Percentiles rank a stretch among this genome's conserved stretches.
Evolutionary conservation across 2,888 invertebrate species (phyloP).

Genomic region (Imbricaverruca yamaguchii): DNA sequence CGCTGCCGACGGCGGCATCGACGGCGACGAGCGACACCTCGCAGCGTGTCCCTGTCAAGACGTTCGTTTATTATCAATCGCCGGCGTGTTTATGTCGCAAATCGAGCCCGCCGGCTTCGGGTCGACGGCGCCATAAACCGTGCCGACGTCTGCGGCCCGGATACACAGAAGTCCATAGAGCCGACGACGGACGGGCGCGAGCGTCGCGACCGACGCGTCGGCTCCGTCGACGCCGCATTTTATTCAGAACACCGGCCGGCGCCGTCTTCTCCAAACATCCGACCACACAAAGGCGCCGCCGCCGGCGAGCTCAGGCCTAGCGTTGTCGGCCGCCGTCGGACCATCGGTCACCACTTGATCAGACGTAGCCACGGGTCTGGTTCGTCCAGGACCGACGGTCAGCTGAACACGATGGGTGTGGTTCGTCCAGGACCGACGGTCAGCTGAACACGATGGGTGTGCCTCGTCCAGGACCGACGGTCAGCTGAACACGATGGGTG

Average conservation of each 20-base stretch:
- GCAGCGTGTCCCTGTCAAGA: conserved; percentile 5
- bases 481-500: too few species aligned
- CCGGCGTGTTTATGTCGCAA: conserved; percentile 13
- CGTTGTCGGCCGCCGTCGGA: not conserved
- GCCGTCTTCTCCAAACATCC: conserved; percentile 7
- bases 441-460: too few species aligned
- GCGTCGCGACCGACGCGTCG: conserved; percentile 2
- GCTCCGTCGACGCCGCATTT: conserved; percentile 18
- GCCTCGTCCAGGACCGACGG: too few species aligned
- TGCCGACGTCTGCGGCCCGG: not conserved
- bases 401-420: not conserved
- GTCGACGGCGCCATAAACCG: conserved; percentile 4
- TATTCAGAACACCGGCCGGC: not conserved
- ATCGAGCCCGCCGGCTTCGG: conserved; percentile 11
- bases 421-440: too few species aligned
- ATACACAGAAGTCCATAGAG: conserved; percentile 1
- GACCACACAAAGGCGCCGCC: conserved; percentile 7
- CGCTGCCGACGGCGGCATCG: not conserved
- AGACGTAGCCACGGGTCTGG: not conserved
- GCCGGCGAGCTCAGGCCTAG: not conserved
- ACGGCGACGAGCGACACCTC: not conserved
- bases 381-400: not conserved
- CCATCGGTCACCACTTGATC: not conserved
- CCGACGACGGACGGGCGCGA: conserved; percentile 5
- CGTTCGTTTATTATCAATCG: conserved; percentile 21